phyloP scores from a whole-genome alignment of 2,113 vertebrate species.

The Chrysemys picta region DNA sequence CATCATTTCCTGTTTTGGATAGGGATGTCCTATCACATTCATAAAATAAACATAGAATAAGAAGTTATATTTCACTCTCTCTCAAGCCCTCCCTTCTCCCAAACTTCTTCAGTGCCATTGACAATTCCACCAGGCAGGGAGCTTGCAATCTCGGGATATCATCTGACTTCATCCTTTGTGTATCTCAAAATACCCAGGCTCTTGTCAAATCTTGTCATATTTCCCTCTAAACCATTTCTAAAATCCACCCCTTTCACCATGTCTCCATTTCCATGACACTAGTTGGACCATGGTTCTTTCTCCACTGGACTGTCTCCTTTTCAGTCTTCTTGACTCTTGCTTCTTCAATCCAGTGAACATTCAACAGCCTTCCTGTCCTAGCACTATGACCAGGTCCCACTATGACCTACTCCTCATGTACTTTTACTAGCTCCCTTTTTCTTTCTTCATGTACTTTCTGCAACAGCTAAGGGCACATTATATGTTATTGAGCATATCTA shows the following conservation, averaged over 20 bases:
- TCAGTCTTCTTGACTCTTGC: not conserved
- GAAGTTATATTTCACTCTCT: not conserved
- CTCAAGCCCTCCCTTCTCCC: not conserved
- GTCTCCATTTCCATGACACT: not conserved
- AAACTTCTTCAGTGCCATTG: not conserved
- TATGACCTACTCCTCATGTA: not conserved
- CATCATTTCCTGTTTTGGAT: not conserved
- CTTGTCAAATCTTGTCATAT: not conserved
- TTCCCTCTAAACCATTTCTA: not conserved
- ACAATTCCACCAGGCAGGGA: not conserved
- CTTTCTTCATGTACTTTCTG: not conserved
- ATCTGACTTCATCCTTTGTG: not conserved
- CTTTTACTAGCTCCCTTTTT: not conserved
- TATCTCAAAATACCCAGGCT: not conserved
- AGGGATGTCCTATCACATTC: not conserved
- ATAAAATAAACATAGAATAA: not conserved
- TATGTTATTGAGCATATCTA: not conserved
- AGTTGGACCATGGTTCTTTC: not conserved
- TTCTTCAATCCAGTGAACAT: not conserved
- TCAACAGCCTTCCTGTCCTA: not conserved
- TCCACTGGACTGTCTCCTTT: not conserved
- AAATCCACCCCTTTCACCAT: not conserved
- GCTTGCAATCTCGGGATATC: not conserved
- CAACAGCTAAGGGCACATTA: not conserved
- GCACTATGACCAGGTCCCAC: not conserved